Evolutionary conservation across 2,113 vertebrate species (phyloP).

Genomic region (Hipposideros armiger): DNA sequence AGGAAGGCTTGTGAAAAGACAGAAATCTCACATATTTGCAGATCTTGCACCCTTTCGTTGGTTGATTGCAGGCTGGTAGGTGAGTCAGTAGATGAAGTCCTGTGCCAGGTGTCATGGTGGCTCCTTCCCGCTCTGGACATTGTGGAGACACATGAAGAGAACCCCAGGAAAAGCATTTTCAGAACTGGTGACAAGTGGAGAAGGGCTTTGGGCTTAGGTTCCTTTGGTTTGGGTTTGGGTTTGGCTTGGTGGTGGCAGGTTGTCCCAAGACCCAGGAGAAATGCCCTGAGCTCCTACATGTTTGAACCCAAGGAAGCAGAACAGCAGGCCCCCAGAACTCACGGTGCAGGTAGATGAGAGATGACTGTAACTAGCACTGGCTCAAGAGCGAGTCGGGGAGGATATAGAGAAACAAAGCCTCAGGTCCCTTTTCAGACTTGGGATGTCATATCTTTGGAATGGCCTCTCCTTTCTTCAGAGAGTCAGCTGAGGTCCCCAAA

Average conservation of each 20-base stretch:
- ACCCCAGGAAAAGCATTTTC: background rate
- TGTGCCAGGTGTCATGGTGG: no score
- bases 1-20: background rate
- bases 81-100: no score
- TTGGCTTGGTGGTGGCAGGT: background rate
- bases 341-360: rapidly evolving
- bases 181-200: background rate
- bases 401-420: background rate
- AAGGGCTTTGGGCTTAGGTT: background rate
- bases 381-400: no score
- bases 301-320: background rate
- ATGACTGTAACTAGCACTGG: no score
- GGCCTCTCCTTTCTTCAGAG: background rate
- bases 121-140: background rate
- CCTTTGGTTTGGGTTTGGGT: background rate
- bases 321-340: no score
- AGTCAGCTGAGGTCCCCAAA: background rate
- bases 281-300: rapidly evolving
- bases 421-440: background rate
- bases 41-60: background rate
- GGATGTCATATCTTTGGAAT: no score
- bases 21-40: background rate
- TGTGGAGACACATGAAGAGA: background rate
- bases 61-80: background rate
- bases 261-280: background rate